phyloP scores from a whole-genome alignment of 2,797 vertebrate genomes.

The Odontamblyopus lacepedii region DNA sequence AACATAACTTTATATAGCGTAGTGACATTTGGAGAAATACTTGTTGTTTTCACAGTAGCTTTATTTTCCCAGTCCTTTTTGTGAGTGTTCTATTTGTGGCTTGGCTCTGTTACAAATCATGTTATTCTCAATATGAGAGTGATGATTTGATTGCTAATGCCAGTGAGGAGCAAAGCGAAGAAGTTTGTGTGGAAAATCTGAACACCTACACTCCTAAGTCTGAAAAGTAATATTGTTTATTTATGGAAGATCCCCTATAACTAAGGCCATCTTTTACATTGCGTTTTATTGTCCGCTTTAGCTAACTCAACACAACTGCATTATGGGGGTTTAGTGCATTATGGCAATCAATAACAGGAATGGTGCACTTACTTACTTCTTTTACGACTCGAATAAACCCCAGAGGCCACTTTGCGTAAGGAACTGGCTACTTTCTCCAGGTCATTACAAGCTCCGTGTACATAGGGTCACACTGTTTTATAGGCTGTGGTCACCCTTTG shows the following conservation, averaged over 20 bases:
- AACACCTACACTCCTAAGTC: slow-evolving; percentile 3
- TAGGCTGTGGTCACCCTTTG: slow-evolving; percentile 3
- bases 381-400: slow-evolving; percentile 64
- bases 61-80: slow-evolving; percentile 46
- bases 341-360: slow-evolving; percentile 66
- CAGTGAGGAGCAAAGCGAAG: slow-evolving; percentile 9
- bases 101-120: slow-evolving; percentile 36
- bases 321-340: slow-evolving; percentile 54
- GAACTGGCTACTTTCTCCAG: slow-evolving; percentile 38
- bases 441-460: slow-evolving; percentile 41
- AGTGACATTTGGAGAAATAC: slow-evolving; percentile 41
- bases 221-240: slow-evolving; percentile 10
- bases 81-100: slow-evolving; percentile 36
- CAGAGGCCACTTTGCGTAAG: slow-evolving; percentile 51
- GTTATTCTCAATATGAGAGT: slow-evolving; percentile 31
- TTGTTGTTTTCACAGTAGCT: slow-evolving; percentile 25
- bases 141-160: slow-evolving; percentile 30
- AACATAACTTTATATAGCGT: slow-evolving; percentile 23
- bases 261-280: slow-evolving; percentile 14
- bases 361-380: slow-evolving; percentile 44
- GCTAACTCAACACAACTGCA: slow-evolving; percentile 39
- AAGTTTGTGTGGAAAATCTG: slow-evolving; percentile 13
- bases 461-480: slow-evolving; percentile 37
- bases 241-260: slow-evolving; percentile 14
- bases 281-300: slow-evolving; percentile 40